Percentiles rank a stretch among this genome's conserved stretches.
Evolutionary conservation across 2,888 invertebrate species (phyloP).

Genomic region (Netelia fuscicornis): DNA sequence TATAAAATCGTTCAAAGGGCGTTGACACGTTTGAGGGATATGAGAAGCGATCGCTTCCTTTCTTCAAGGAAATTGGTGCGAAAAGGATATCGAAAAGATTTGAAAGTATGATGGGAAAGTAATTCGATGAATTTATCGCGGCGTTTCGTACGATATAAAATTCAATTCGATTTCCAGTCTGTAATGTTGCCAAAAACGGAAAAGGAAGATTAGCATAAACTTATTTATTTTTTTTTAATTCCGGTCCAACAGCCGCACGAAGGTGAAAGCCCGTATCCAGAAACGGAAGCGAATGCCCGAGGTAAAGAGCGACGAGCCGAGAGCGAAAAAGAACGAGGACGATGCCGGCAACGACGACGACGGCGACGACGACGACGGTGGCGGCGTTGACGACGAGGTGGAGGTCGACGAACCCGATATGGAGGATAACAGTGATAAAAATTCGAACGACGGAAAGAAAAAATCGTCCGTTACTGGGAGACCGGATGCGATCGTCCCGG

Average conservation of each 20-base stretch:
- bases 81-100: no score
- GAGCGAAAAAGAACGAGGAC: conserved; percentile 23
- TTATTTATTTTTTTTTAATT: conserved; percentile 1
- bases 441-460: conserved; percentile 50
- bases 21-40: no score
- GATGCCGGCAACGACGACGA: conserved; percentile 25
- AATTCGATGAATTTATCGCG: no score
- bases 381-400: conserved; percentile 28
- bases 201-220: conserved; percentile 28
- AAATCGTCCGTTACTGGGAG: conserved; percentile 52
- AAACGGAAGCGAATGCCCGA: conserved; percentile 53
- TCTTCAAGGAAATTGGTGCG: no score
- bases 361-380: conserved; percentile 28
- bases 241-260: conserved; percentile 43
- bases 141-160: not conserved
- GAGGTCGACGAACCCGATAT: conserved; percentile 46
- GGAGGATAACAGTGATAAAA: conserved; percentile 31
- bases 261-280: conserved; percentile 53
- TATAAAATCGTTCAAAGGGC: no score
- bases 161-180: not conserved
- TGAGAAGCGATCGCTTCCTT: no score
- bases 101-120: no score
- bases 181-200: conserved; percentile 2
- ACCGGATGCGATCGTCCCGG: conserved; percentile 36
- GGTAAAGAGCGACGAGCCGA: conserved; percentile 44